Evolutionary conservation across 2,797 vertebrate species (phyloP).

Genomic region (Cirrhinus mrigala): DNA sequence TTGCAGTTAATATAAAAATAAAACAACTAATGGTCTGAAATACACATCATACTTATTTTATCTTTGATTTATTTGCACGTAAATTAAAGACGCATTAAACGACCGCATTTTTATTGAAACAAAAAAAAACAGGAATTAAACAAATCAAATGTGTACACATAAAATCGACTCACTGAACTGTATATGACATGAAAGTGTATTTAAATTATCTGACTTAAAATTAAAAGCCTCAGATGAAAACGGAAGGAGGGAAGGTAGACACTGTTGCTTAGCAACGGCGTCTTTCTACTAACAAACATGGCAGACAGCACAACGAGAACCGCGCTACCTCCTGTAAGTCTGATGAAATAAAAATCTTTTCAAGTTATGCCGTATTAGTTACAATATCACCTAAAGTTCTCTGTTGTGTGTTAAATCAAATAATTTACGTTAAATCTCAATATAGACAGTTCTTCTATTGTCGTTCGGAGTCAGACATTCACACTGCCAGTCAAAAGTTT

Average conservation of each 20-base stretch:
- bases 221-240: background rate
- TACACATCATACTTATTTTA: too few relatives aligned
- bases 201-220: background rate
- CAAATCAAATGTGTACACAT: background rate
- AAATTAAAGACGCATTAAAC: background rate
- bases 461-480: background rate
- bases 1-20: background rate
- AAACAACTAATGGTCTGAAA: background rate
- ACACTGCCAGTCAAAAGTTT: too few relatives aligned
- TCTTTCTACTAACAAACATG: slow-evolving; percentile 65
- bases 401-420: background rate
- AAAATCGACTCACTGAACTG: background rate
- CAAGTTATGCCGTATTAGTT: background rate
- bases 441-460: background rate
- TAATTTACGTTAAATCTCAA: background rate
- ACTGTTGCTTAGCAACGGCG: slow-evolving; percentile 72
- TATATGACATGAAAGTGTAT: background rate
- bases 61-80: background rate
- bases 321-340: slow-evolving; percentile 37
- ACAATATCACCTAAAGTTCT: background rate
- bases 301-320: slow-evolving; percentile 63
- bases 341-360: background rate
- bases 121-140: background rate
- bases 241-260: background rate
- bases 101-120: background rate